Percentiles rank a stretch among this genome's conserved stretches.
Conservation (phyloP, 1,140 invertebrate species). For the Drosophila kurseongensis region DNA sequence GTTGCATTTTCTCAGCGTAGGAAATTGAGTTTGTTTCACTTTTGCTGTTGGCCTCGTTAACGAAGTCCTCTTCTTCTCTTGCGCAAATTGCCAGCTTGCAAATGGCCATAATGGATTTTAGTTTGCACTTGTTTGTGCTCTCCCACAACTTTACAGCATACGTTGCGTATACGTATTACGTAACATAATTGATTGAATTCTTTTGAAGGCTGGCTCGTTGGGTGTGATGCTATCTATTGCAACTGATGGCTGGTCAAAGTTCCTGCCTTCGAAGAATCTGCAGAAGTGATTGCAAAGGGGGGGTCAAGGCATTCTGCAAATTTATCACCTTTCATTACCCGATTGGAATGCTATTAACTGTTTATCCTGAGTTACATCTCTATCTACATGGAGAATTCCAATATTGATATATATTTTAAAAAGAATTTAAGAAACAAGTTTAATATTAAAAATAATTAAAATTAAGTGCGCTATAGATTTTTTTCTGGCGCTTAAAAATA, state of each 20-base stretch:
- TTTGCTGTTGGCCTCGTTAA: conserved; percentile 51
- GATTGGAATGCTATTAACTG: not conserved
- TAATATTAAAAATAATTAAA: too few relatives aligned
- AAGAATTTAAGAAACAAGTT: not conserved
- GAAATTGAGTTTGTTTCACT: conserved; percentile 75
- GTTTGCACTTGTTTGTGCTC: conserved; percentile 11
- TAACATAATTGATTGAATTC: conserved; percentile 70
- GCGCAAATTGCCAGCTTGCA: conserved; percentile 50
- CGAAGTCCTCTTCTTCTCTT: conserved; percentile 11
- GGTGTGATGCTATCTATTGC: conserved; percentile 12
- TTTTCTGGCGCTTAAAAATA: too few relatives aligned
- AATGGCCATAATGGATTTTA: conserved; percentile 25
- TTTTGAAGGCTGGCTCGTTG: conserved; percentile 1
- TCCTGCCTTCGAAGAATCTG: conserved; percentile 24
- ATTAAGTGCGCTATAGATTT: too few relatives aligned
- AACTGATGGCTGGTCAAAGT: conserved; percentile 15
- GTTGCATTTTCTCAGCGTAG: conserved; percentile 43
- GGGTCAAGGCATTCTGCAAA: too few relatives aligned
- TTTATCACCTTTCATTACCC: not conserved
- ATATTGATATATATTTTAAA: too few relatives aligned
- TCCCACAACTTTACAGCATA: conserved; percentile 12
- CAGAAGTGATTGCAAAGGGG: not conserved
- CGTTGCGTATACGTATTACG: conserved; percentile 62
- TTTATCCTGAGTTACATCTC: too few relatives aligned
- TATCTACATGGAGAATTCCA: too few relatives aligned